Evolutionary conservation across 92 coral and sea anemone genomes (phyloP), one percentile per base, ranked within the genome.

Genomic region (Ricordea florida): DNA sequence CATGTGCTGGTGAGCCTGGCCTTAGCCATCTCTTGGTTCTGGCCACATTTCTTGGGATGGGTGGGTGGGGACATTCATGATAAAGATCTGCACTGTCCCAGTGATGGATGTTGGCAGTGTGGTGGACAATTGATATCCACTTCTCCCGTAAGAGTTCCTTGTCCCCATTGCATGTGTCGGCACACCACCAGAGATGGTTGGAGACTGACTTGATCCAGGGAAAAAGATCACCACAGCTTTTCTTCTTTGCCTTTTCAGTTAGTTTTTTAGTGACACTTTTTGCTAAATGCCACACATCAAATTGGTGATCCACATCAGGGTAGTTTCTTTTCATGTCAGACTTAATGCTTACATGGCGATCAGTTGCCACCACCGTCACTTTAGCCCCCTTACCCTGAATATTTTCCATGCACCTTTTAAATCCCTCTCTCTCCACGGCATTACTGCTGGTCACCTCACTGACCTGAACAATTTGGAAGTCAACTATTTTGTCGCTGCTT

Each of bases 151-250:
- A 70, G 65, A 79, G 53, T 28, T 56, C 52, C 10, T 59, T 69
- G 38, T 57, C 55, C 57, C 61, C 80, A 34, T 61, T 60, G 10
- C 78, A 68, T 29, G 59, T 40, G 66, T 72, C 57, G 0, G 85
- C 78, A 44, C 72, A 80, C 86, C 86, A 80, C 64, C 63, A 80
- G 38, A 69, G 78, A 34, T 79, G 85, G 66, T 79, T 79, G 61
- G 69, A 67, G n/a, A 68, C 70, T 17, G 85, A 79, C 65, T 68
- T 68, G 31, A 68, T 68, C 85, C 78, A 79, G 3, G 85, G 85
- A 10, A 57, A 45, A 17, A 79, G 59, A 23, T 79, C 85, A 48
- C 66, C 44, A 53, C 69, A 67, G 32, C 78, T 48, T 57, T 67
- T 53, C n/a, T 79, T 79, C 57, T 68, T 79, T 57, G 76, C 84